A percentile compares a stretch with the other conserved stretches of the same genome.
Evolutionary conservation across 2,113 vertebrate genomes (phyloP).

Genomic region (Axis porcinus): DNA sequence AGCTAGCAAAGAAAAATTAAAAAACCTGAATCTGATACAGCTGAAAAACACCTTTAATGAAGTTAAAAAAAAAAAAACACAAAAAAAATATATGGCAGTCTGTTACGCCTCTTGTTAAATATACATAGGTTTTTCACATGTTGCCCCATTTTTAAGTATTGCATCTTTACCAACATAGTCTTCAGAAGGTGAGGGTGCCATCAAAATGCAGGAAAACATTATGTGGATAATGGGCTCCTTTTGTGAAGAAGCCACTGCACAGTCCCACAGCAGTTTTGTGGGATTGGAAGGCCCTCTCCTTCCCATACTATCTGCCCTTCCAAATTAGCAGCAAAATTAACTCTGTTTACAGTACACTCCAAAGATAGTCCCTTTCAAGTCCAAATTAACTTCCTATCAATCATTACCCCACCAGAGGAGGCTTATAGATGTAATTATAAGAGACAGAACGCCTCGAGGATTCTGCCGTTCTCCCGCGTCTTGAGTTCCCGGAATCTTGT

Average conservation of each 20-base stretch:
- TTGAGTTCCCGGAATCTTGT: neutral
- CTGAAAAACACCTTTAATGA: slow-evolving; percentile 15
- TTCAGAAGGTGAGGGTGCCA: slow-evolving; percentile 26
- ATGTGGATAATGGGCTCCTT: neutral
- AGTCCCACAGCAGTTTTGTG: slow-evolving; percentile 4
- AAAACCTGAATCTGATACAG: neutral
- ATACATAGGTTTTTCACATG: neutral
- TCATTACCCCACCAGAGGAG: neutral
- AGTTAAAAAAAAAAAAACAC: slow-evolving; percentile 12
- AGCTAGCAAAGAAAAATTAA: slow-evolving; percentile 70
- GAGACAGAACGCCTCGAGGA: neutral
- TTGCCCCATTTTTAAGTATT: slow-evolving; percentile 20
- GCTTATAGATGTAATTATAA: neutral
- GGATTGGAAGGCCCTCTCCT: neutral
- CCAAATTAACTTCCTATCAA: slow-evolving; percentile 37
- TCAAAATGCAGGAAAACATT: slow-evolving; percentile 12
- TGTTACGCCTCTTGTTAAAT: slow-evolving; percentile 16
- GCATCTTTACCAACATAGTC: slow-evolving; percentile 24
- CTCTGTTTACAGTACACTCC: neutral
- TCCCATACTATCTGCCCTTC: neutral
- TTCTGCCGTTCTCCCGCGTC: neutral
- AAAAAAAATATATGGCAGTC: neutral
- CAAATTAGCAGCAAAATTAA: neutral
- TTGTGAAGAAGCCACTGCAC: neutral
- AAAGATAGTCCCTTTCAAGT: neutral